phyloP scores from a whole-genome alignment of 2,797 vertebrate genomes.

The Myotis myotis region DNA sequence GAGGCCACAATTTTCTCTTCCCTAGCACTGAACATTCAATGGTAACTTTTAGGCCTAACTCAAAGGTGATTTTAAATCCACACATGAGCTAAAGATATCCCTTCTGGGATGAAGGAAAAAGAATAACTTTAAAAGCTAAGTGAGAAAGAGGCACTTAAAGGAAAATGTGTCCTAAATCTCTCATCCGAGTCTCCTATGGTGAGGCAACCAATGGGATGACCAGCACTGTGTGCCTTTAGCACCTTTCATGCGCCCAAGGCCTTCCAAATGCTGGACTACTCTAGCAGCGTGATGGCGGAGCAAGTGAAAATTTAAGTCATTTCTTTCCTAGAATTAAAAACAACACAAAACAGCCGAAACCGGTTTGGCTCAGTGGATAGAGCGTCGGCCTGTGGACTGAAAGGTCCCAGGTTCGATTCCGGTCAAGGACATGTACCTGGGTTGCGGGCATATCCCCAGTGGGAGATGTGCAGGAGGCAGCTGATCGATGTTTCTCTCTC shows the following conservation, averaged over 20 bases:
- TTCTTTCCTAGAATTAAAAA: constrained; percentile 37
- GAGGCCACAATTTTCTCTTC: constrained; percentile 6
- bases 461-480: too few species aligned
- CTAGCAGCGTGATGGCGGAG: constrained; percentile 39
- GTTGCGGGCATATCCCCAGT: too few species aligned
- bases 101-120: constrained; percentile 33
- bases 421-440: too few species aligned
- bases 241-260: not conserved
- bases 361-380: too few species aligned
- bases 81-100: constrained; percentile 20
- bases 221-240: not conserved
- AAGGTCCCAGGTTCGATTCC: too few species aligned
- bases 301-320: not conserved
- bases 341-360: constrained; percentile 40
- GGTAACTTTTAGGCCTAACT: constrained; percentile 34
- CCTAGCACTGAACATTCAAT: not conserved
- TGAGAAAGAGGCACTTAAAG: constrained; percentile 80
- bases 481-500: too few species aligned
- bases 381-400: too few species aligned
- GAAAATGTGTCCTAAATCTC: constrained; percentile 53
- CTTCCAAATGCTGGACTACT: not conserved
- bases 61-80: constrained; percentile 62
- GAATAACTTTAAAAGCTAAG: constrained; percentile 60
- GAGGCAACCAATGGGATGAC: not conserved
- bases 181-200: not conserved